Evolutionary conservation across 1,140 invertebrate species (phyloP), one percentile per base, ranked within the genome.

Genomic region (Potamilus streckersoni): DNA sequence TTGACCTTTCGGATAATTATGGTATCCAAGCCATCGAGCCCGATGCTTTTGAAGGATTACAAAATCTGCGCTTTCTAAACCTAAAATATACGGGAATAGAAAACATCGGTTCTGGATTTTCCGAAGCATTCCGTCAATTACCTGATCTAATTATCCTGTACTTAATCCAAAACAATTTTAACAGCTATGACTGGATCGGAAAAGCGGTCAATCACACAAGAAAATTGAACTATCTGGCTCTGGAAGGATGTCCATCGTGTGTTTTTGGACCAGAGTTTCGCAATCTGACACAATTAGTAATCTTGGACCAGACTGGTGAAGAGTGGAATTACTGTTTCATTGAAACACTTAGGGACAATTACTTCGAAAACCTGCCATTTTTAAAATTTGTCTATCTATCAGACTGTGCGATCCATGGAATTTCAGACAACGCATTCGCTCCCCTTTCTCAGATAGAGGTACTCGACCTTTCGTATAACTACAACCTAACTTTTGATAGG

Each of bases 21-120:
- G 20, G 56, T 5, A 63, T 72, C 3, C 59, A n/a, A 72, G 15
- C 23, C 8, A 19, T 72, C 15, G 57, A 15, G 20, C 2, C 19
- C 5, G 62, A 59, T 19, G 16, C 31, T 6, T 72, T 72, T 72
- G 14, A 23, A 15, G 71, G 71, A 16, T 63, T 72, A 58, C 13
- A 57, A 63, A 72, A 72, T 57, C 56, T 72, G 55, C 62, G 57
- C 31, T 65, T 55, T 16, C 62, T 72, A 27, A 63, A 72, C 31
- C 16, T 72, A 57, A 65, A 55, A 65, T 23, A 49, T 13, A 72
- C 64, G 27, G 13, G 57, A 57, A 65, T 72, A 19, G 49, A 55
- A 16, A 58, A 72, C 23, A 65, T 20, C 2, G 56, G 31, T 5
- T 20, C 1, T 4, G 14, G 12, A 19, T 56, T 72, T 57, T 55